These are phyloP conservation scores for Holacanthella duospinosa DNA, from an alignment of 2,888 invertebrate species.

Conservation along the genomic window DNA sequence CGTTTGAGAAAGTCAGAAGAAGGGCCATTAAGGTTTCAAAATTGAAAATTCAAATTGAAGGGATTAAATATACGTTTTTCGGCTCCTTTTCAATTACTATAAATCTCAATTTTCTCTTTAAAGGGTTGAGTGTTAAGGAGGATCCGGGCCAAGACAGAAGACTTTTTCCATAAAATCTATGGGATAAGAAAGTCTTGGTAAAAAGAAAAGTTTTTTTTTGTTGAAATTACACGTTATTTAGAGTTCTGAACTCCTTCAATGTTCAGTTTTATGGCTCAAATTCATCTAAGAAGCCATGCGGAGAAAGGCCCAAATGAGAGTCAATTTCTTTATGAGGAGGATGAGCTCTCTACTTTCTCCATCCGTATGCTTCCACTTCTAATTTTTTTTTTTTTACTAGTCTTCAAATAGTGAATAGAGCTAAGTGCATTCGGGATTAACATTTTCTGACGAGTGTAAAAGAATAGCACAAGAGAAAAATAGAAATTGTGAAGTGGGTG, in stretches of 20 bases:
- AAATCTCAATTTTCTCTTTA: neutral
- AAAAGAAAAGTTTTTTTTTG: neutral
- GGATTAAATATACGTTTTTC: neutral
- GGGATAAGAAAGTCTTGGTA: neutral
- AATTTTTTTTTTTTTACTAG: neutral
- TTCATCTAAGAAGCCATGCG: neutral
- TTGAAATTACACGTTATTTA: constrained; percentile 2
- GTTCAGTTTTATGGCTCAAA: neutral
- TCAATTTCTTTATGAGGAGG: neutral
- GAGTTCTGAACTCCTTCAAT: neutral
- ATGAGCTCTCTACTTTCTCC: neutral
- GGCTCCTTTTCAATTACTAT: constrained; percentile 1
- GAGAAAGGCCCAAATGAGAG: neutral
- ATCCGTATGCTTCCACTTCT: neutral
- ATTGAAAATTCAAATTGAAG: constrained; percentile 2
- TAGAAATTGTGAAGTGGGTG: neutral
- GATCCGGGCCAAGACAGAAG: neutral
- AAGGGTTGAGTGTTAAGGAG: neutral
- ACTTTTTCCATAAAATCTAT: constrained; percentile 3
- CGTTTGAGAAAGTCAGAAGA: neutral
- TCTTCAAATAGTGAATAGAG: too few relatives aligned
- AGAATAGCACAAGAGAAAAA: neutral
- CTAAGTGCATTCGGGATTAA: neutral
- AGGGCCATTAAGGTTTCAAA: neutral
- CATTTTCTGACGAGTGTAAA: neutral